A percentile compares a stretch with the other conserved stretches of the same genome.
Evolutionary conservation across 2,888 invertebrate species (phyloP).

Genomic region (Pristionchus japonicus): DNA sequence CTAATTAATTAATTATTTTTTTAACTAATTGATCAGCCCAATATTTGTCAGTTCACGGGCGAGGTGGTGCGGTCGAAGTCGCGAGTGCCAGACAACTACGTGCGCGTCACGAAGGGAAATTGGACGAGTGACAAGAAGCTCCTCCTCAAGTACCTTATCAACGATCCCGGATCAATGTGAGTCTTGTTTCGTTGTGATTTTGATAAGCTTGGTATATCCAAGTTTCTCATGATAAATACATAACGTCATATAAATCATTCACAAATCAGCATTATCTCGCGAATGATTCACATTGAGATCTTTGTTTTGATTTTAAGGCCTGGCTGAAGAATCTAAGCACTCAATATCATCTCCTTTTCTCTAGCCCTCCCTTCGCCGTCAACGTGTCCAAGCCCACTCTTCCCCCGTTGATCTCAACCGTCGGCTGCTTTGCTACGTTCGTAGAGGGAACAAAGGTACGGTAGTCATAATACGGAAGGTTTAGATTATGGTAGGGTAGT

Average conservation of each 20-base stretch:
- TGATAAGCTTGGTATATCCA: too few relatives aligned
- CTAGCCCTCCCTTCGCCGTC: slow-evolving; percentile 36
- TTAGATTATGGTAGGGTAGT: too few relatives aligned
- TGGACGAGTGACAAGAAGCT: slow-evolving; percentile 64
- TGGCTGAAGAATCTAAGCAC: too few relatives aligned
- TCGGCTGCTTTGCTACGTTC: slow-evolving; percentile 61
- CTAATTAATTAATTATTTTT: neutral
- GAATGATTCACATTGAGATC: too few relatives aligned
- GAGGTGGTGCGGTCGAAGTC: slow-evolving; percentile 22
- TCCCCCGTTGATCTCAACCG: slow-evolving; percentile 57
- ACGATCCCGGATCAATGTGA: slow-evolving; percentile 55
- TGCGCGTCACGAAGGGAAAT: slow-evolving; percentile 50
- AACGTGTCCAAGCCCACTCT: slow-evolving; percentile 54
- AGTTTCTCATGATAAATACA: too few relatives aligned
- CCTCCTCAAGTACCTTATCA: slow-evolving; percentile 59
- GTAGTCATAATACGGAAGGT: too few relatives aligned
- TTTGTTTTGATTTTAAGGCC: too few relatives aligned
- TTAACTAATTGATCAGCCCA: neutral
- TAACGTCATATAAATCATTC: too few relatives aligned
- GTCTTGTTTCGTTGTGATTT: too few relatives aligned
- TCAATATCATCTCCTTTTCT: too few relatives aligned
- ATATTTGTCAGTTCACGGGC: slow-evolving; percentile 19
- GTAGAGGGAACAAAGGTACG: slow-evolving; percentile 47
- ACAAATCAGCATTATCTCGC: too few relatives aligned
- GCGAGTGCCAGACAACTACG: slow-evolving; percentile 36